phyloP scores from a whole-genome alignment of 1,140 invertebrate species.

The Hyles euphorbiae region DNA sequence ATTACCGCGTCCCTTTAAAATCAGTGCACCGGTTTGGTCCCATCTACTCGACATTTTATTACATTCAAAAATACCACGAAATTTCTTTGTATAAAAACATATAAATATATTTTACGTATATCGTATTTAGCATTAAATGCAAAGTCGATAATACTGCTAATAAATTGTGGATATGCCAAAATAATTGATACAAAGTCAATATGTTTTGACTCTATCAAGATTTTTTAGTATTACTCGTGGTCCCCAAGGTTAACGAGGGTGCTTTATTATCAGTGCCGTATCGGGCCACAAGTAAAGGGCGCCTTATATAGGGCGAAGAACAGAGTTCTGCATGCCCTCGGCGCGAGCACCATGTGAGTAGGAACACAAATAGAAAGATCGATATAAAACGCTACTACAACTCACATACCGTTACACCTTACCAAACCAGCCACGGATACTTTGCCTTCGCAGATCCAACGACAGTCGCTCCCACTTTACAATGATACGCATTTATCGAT shows the following conservation, averaged over 20 bases:
- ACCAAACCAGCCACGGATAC: constrained; percentile 65
- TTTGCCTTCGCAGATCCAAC: constrained; percentile 1
- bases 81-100: constrained; percentile 30
- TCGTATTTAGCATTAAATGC: constrained; percentile 65
- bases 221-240: not conserved
- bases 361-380: too few relatives aligned
- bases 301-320: too few relatives aligned
- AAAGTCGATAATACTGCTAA: constrained; percentile 53
- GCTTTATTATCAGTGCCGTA: not conserved
- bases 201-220: not conserved
- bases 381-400: not conserved
- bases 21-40: constrained; percentile 72
- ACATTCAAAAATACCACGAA: constrained; percentile 6
- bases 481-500: not conserved
- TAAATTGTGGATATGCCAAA: constrained; percentile 60
- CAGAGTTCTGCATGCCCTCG: too few relatives aligned
- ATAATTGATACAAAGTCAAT: constrained; percentile 46
- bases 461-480: not conserved
- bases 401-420: constrained; percentile 14
- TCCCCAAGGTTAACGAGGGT: not conserved
- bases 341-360: too few relatives aligned
- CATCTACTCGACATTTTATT: constrained; percentile 32
- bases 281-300: too few relatives aligned
- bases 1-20: constrained; percentile 44
- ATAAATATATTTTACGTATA: constrained; percentile 56